Evolutionary conservation across 2,113 vertebrate genomes (phyloP).

Genomic region (Burhinus oedicnemus): DNA sequence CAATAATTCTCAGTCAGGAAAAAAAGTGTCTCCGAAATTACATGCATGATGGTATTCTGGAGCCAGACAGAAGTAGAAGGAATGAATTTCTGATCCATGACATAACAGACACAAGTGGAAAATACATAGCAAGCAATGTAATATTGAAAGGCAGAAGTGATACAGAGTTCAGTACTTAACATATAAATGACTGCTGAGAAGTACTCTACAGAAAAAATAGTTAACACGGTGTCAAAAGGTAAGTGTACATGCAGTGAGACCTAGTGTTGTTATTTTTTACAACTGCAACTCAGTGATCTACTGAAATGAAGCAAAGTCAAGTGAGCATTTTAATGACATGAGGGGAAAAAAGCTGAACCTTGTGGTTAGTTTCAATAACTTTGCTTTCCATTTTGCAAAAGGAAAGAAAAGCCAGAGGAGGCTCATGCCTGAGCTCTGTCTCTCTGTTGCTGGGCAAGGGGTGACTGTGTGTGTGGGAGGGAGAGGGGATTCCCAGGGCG

Average conservation of each 20-base stretch:
- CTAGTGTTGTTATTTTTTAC: not conserved
- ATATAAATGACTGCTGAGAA: conserved; percentile 33
- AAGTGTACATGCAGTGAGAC: not conserved
- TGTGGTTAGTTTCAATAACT: not conserved
- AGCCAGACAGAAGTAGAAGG: not conserved
- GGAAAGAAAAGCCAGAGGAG: not conserved
- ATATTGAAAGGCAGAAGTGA: not conserved
- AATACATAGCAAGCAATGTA: not conserved
- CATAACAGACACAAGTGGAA: conserved; percentile 19
- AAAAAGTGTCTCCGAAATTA: not conserved
- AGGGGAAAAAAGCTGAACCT: not conserved
- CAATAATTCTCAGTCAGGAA: conserved; percentile 7
- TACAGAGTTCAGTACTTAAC: conserved; percentile 6
- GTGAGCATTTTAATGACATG: not conserved
- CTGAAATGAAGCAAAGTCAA: not conserved
- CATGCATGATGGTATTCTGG: not conserved
- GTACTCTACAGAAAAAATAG: not conserved
- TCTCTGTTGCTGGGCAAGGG: not conserved
- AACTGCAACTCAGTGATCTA: not conserved
- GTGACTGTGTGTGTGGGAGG: not conserved
- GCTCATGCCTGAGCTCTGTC: not conserved
- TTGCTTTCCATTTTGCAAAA: not conserved
- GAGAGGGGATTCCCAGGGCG: not conserved
- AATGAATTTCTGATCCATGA: conserved; percentile 10
- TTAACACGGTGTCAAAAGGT: conserved; percentile 4